Base-by-base conservation (phyloP, 2,797 vertebrate genomes). In the Acanthurus lineatus region DNA sequence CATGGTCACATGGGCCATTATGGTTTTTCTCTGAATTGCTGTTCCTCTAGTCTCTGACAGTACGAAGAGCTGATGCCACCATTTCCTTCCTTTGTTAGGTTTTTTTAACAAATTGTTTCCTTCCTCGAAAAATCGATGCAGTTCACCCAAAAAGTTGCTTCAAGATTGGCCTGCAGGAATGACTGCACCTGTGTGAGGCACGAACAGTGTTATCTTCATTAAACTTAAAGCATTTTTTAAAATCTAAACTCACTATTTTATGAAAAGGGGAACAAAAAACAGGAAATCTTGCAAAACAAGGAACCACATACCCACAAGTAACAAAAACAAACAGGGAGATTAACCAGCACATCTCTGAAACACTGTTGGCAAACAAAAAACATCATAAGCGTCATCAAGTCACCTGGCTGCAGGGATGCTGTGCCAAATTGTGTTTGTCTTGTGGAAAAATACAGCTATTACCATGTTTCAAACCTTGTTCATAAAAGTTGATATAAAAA, bases 21-120 rank as follows among this genome's bases (percentile, higher is more conserved):
- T 94, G 94, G 94, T 96, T 96, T 96, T 97, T 96, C 95, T 96
- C 81, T 88, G 94, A 96, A 96, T 92, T 85, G 81, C 84, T 76
- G 74, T 83, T 91, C 89, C 76, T 81, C 81, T 80, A 86, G 67
- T 67, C 38, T 77, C 58, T 82, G 74, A 74, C 42, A 67, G 59
- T 42, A 44, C 3, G 10, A 78, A 79, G 62, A 82, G 67, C 62
- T 16, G 60, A 84, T 90, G 83, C 75, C 79, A 87, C 60, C 62
- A 70, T 58, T 89, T 91, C 84, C 89, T 89, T 93, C 84, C 90
- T 88, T 48, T 77, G 10, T 67, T 14, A 47, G 9, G 6, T 3
- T n/a, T 48, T 48, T 58, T 69, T 38, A 65, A 73, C 57, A 20
- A n/a, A 38, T 15, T 28, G 10, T 47, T 80, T 89, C 82, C 85